These are phyloP conservation scores for Latrodectus geometricus DNA, from an alignment of 1,140 invertebrate genomes.

Conservation along the genomic window DNA sequence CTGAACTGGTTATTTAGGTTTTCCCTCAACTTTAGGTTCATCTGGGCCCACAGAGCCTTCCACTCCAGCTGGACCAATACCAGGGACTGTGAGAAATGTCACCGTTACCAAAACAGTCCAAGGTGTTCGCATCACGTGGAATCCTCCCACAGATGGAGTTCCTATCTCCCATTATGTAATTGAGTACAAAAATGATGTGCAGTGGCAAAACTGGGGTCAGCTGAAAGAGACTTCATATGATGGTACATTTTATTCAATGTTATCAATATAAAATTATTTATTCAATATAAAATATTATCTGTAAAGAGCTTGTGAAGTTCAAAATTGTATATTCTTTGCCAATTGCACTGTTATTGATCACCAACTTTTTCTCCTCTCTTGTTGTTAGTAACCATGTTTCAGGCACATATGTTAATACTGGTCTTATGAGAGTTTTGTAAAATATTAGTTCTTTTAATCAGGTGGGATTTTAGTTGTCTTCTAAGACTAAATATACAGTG, in stretches of 20 bases:
- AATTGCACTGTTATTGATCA: too few relatives aligned
- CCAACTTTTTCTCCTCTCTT: too few relatives aligned
- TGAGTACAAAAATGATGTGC: constrained; percentile 88
- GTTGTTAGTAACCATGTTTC: too few relatives aligned
- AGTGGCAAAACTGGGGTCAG: constrained; percentile 81
- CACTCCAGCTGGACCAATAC: constrained; percentile 81
- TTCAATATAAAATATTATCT: too few relatives aligned
- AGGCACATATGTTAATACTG: too few relatives aligned
- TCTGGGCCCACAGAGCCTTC: constrained; percentile 32
- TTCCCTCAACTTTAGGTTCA: neutral
- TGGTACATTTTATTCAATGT: constrained; percentile 74
- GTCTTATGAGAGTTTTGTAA: too few relatives aligned
- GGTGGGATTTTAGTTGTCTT: too few relatives aligned
- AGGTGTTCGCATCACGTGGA: constrained; percentile 89
- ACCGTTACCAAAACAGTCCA: constrained; percentile 84
- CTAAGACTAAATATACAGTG: too few relatives aligned
- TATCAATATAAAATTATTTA: too few relatives aligned
- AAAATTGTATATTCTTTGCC: too few relatives aligned
- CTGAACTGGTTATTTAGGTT: neutral
- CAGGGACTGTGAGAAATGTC: constrained; percentile 86
- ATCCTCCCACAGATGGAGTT: constrained; percentile 80
- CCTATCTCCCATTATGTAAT: constrained; percentile 90
- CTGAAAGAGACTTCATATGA: constrained; percentile 89
- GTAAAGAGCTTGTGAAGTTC: too few relatives aligned
- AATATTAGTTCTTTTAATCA: too few relatives aligned